These are phyloP conservation scores for Oreochromis aureus DNA, from an alignment of 2,113 vertebrate genomes.

Conservation along the genomic window DNA sequence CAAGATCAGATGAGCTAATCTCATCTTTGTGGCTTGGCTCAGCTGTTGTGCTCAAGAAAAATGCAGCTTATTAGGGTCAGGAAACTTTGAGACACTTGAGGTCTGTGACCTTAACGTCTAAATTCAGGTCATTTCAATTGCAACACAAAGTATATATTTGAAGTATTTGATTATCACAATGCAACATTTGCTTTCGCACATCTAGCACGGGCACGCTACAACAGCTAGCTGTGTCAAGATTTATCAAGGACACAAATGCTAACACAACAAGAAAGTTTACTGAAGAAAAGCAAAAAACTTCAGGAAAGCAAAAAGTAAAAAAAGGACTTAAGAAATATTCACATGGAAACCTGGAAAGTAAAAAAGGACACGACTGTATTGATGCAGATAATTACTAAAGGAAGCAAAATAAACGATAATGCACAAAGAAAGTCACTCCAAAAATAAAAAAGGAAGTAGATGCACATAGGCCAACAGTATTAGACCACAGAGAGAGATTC, in stretches of 20 bases:
- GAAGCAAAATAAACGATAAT: background rate
- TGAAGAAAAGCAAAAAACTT: background rate
- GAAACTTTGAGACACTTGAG: background rate
- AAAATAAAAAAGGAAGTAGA: background rate
- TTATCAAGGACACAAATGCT: background rate
- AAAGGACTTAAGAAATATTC: background rate
- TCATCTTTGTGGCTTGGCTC: background rate
- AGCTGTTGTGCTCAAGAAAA: background rate
- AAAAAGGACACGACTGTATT: background rate
- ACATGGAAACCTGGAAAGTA: background rate
- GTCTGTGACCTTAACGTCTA: background rate
- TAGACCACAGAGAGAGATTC: background rate
- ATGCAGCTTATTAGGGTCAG: background rate
- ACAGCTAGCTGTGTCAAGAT: background rate
- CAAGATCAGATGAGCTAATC: background rate
- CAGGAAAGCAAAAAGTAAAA: background rate
- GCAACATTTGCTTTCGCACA: background rate
- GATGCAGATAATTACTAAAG: background rate
- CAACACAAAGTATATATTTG: background rate
- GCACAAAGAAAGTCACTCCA: background rate
- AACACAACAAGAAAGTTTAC: background rate
- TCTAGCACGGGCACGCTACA: background rate
- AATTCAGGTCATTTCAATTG: background rate
- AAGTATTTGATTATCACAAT: background rate
- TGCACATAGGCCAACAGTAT: background rate